Base-by-base conservation (phyloP, 2,797 vertebrate species). In the Mustela erminea region DNA sequence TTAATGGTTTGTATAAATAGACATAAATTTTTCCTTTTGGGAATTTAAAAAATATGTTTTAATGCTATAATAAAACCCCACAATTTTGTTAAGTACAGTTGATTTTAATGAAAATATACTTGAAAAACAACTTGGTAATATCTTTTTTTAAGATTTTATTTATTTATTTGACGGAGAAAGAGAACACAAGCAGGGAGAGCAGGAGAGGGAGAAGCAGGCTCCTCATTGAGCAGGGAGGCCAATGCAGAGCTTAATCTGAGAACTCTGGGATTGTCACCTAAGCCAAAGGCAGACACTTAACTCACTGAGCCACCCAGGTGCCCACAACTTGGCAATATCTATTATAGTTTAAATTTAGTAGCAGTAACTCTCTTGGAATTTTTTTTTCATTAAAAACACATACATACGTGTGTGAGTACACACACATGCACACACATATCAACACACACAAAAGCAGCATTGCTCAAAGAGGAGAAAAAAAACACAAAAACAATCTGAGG, bases 21-120 rank as follows among this genome's bases (percentile, higher is more conserved):
- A 95, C 20, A 15, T 9, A 82, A 70, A 18, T 68, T n/a, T 60
- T 70, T 70, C 87, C 32, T 52, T 94, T 60, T 41, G 49, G 8
- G 20, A 38, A 49, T 64, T 94, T 94, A 27, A 82, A 43, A 52
- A 89, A 64, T 56, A 49, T 64, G 6, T 75, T 87, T 84, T 64
- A 92, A 62, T 81, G 32, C 25, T 77, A 29, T 15, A 52, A 25
- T 94, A 72, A 7, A 81, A 86, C 70, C 3, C n/a, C 72, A 80
- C 81, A 35, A 49, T 60, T 68, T 27, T 95, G 66, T 83, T 91
- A 81, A 60, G 13, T 7, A 64, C 0, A 29, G 3, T 13, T 90
- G n/a, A 92, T 89, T 92, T 83, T 84, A 90, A 90, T 27, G 41
- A 90, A 92, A 27, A 87, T 38, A 49, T 64, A 82, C 13, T 89